phyloP scores from a whole-genome alignment of 2,113 vertebrate genomes.

The Entomyzon cyanotis region DNA sequence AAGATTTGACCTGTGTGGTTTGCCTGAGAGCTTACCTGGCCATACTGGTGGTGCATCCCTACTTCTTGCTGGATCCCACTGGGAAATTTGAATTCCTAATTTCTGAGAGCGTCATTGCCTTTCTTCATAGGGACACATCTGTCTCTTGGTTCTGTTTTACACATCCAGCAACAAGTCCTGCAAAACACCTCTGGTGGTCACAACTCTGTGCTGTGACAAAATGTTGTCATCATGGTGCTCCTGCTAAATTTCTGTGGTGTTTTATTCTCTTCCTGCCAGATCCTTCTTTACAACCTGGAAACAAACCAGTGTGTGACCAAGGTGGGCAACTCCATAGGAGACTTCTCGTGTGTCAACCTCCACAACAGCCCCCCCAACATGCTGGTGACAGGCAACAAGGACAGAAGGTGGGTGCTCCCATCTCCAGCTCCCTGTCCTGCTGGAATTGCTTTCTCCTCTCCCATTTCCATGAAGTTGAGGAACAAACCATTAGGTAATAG shows the following conservation, averaged over 20 bases:
- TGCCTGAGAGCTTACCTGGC: not conserved
- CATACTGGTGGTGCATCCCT: not conserved
- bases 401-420: slow-evolving; percentile 82
- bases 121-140: not conserved
- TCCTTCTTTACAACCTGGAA: slow-evolving; percentile 90
- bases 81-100: not conserved
- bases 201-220: not conserved
- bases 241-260: not conserved
- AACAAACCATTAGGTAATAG: slow-evolving; percentile 66
- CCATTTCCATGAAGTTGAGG: slow-evolving; percentile 12
- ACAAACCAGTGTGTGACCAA: slow-evolving; percentile 79
- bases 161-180: not conserved
- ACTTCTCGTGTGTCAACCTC: slow-evolving; percentile 91
- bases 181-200: not conserved
- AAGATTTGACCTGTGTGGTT: not conserved
- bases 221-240: accelerated
- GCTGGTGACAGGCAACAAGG: slow-evolving; percentile 91
- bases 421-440: not conserved
- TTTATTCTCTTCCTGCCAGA: slow-evolving; percentile 71
- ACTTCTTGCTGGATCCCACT: not conserved
- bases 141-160: not conserved
- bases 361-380: slow-evolving; percentile 82
- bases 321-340: slow-evolving; percentile 84
- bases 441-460: not conserved
- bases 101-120: not conserved